These are phyloP conservation scores for Callyntrura sp. DNA, from an alignment of 2,888 invertebrate genomes.

Conservation along the genomic window DNA sequence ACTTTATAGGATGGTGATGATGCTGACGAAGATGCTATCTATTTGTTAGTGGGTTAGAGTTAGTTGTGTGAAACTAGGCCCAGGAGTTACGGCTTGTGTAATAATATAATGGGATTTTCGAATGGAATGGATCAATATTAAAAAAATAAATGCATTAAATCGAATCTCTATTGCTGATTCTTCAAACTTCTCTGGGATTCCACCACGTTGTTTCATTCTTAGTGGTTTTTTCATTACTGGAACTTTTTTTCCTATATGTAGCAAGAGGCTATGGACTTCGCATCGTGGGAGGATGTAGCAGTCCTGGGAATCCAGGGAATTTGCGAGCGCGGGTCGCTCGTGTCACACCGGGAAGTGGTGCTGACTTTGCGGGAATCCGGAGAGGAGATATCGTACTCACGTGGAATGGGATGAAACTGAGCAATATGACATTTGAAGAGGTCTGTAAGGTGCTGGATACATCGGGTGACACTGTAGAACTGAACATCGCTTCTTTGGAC, in stretches of 20 bases:
- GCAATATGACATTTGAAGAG: conserved; percentile 97
- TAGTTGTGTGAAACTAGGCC: neutral
- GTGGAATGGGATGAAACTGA: conserved; percentile 95
- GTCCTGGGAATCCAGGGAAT: conserved; percentile 81
- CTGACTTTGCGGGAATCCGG: conserved; percentile 94
- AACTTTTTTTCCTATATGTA: conserved; percentile 84
- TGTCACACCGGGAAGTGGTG: conserved; percentile 96
- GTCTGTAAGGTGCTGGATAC: conserved; percentile 96
- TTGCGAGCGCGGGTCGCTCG: conserved; percentile 94
- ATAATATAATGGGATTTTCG: neutral
- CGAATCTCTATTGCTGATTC: neutral
- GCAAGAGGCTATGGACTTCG: conserved; percentile 97
- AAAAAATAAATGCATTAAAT: neutral
- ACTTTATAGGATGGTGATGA: conserved; percentile 14
- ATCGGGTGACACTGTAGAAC: conserved; percentile 93
- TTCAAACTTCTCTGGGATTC: neutral
- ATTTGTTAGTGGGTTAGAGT: neutral
- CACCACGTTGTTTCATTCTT: too few species aligned
- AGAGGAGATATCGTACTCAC: conserved; percentile 96
- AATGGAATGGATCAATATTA: conserved; percentile 21
- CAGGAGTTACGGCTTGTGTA: neutral
- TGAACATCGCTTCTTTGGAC: conserved; percentile 85
- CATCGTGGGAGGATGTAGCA: conserved; percentile 92
- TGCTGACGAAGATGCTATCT: conserved; percentile 3
- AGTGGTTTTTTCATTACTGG: neutral